Conservation (phyloP, 2,888 invertebrate species). For the Belgica antarctica region DNA sequence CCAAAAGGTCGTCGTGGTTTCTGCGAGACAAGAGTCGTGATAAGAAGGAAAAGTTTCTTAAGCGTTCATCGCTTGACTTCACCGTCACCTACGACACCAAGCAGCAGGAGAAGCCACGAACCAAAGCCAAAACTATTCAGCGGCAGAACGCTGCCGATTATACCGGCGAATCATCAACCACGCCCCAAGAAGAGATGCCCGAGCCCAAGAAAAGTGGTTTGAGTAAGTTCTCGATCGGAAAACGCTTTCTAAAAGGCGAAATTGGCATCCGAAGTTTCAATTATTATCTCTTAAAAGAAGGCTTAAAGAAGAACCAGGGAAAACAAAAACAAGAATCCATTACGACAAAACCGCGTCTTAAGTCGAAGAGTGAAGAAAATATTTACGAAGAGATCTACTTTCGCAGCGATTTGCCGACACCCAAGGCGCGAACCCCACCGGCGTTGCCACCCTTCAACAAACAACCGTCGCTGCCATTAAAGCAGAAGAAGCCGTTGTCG, state of each 20-base stretch:
- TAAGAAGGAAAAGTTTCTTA: conserved; percentile 36
- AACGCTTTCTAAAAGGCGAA: conserved; percentile 53
- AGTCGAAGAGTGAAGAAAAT: conserved; percentile 54
- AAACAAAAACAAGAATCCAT: conserved; percentile 49
- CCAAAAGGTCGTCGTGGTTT: conserved; percentile 42
- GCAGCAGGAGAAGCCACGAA: conserved; percentile 31
- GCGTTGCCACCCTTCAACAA: conserved; percentile 32
- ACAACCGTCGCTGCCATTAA: conserved; percentile 4
- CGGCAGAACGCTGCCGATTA: conserved; percentile 46
- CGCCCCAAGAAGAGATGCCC: conserved; percentile 45
- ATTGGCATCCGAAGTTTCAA: conserved; percentile 56
- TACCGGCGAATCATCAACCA: conserved; percentile 42
- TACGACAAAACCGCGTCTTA: conserved; percentile 46
- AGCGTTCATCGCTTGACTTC: conserved; percentile 38
- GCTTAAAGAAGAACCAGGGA: conserved; percentile 52
- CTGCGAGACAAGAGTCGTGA: conserved; percentile 37
- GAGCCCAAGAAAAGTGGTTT: conserved; percentile 47
- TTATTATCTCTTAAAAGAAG: conserved; percentile 55
- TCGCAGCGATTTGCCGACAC: conserved; percentile 46
- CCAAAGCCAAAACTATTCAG: conserved; percentile 46
- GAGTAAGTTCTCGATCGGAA: conserved; percentile 53
- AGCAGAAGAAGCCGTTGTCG: conserved; percentile 6
- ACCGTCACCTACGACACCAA: conserved; percentile 30
- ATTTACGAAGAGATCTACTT: conserved; percentile 56
- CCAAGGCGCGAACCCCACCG: conserved; percentile 29